phyloP scores from a whole-genome alignment of 1,140 invertebrate species.

The Frieseomelitta varia region DNA sequence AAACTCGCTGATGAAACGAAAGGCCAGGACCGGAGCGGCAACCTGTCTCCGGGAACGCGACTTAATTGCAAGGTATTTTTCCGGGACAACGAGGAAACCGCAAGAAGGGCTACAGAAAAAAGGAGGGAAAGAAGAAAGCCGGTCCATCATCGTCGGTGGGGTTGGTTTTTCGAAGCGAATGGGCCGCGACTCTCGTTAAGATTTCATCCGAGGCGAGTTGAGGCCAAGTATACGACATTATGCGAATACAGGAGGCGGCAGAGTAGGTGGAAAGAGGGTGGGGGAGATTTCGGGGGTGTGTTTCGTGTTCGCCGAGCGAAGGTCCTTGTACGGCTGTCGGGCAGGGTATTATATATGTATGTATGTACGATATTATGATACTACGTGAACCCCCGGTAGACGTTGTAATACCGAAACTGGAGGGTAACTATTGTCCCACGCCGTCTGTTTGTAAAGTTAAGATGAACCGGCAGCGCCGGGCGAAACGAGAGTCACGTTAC shows the following conservation, averaged over 20 bases:
- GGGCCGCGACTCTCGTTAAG: slow-evolving; percentile 47
- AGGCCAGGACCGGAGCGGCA: neutral
- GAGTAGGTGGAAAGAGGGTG: too few relatives aligned
- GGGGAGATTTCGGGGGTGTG: slow-evolving; percentile 26
- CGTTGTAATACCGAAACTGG: slow-evolving; percentile 61
- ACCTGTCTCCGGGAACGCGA: neutral
- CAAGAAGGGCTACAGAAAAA: neutral
- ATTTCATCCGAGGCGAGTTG: slow-evolving; percentile 48
- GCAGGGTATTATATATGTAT: slow-evolving; percentile 65
- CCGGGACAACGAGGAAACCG: neutral
- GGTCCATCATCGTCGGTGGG: slow-evolving; percentile 7
- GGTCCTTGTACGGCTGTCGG: slow-evolving; percentile 66
- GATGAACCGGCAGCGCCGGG: slow-evolving; percentile 49
- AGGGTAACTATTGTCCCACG: slow-evolving; percentile 62
- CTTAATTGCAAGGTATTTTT: slow-evolving; percentile 23
- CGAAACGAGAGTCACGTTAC: slow-evolving; percentile 64
- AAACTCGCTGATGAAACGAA: neutral
- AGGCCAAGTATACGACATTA: slow-evolving; percentile 39
- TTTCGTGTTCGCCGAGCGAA: slow-evolving; percentile 64
- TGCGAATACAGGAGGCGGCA: neutral
- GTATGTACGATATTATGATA: slow-evolving; percentile 67
- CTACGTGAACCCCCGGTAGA: slow-evolving; percentile 38
- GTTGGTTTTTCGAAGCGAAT: slow-evolving; percentile 25
- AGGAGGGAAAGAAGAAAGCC: neutral
- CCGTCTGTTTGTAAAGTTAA: slow-evolving; percentile 61